These are phyloP conservation scores for Rhyacophila evoluta DNA, from an alignment of 2,888 invertebrate genomes.

Conservation along the genomic window DNA sequence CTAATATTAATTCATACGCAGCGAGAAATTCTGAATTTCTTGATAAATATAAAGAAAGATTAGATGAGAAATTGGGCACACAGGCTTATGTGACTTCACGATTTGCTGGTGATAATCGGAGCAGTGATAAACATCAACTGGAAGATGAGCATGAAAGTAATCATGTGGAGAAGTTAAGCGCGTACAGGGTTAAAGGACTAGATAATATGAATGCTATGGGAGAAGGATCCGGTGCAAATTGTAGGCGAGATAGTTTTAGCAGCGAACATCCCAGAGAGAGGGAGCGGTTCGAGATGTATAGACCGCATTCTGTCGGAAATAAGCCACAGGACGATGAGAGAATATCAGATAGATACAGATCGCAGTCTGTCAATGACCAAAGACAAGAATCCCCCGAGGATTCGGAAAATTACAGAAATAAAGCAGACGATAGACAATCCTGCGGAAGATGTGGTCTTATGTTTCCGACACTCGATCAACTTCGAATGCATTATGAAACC, in stretches of 20 bases:
- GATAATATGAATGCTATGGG: constrained; percentile 4
- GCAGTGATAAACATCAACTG: background rate
- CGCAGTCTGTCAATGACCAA: constrained; percentile 37
- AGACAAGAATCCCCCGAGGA: constrained; percentile 36
- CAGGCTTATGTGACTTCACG: background rate
- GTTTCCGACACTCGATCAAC: constrained; percentile 45
- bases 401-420: constrained; percentile 40
- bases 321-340: constrained; percentile 35
- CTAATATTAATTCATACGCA: background rate
- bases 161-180: constrained; percentile 44
- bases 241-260: constrained; percentile 17
- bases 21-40: constrained; percentile 30
- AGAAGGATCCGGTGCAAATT: constrained; percentile 14
- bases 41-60: constrained; percentile 45
- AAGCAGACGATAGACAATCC: constrained; percentile 42
- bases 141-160: constrained; percentile 29
- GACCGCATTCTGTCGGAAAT: constrained; percentile 36
- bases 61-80: constrained; percentile 31
- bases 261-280: constrained; percentile 17
- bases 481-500: constrained; percentile 50
- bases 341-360: constrained; percentile 43
- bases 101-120: background rate
- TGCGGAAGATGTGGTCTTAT: constrained; percentile 51
- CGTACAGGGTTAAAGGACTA: constrained; percentile 45
- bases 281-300: constrained; percentile 34